Evolutionary conservation across 2,113 vertebrate genomes (phyloP), one percentile per base, ranked within the genome.

Genomic region (Grantiella picta): DNA sequence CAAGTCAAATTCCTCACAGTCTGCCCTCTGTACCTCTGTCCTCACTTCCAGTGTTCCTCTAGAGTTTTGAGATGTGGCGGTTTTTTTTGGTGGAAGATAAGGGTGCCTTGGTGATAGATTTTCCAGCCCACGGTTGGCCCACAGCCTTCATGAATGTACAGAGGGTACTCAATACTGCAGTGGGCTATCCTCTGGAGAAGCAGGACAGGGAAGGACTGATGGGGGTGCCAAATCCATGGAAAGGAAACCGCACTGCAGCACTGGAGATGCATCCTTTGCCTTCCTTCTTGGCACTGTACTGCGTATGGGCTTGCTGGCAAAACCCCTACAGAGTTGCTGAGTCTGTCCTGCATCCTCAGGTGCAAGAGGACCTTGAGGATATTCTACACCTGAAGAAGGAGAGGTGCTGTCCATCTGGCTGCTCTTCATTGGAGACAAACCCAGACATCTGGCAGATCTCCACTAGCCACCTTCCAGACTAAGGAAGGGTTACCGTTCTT

Each of bases 251-350:
- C 20, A n/a, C 2, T 36, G 31, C 15, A 61, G 12, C n/a, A 61
- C 0, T 72, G 59, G 22, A 69, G 6, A 25, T 89, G 59, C 15
- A 66, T 40, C 14, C 11, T 75, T 54, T 56, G 36, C 17, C 25
- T 63, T 90, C 14, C 16, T 1, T 1, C 21, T 75, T 42, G 18
- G 29, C 14, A 49, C 7, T 38, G 23, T 7, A 40, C 12, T 36
- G 44, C 29, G 77, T 11, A 47, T 0, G 0, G 3, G 19, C n/a
- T 24, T 5, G 17, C 16, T 4, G 3, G 59, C 22, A 89, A 2
- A 5, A 57, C 4, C 11, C 3, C 19, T 42, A 2, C 0, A 1
- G 25, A 12, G 4, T 0, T 79, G 20, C 42, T 90, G 65, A 82
- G 70, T 16, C 9, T 63, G 21, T n/a, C 22, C 31, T 65, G 61